Conservation (phyloP, 2,888 invertebrate genomes). For the Oxytorus armatus region DNA sequence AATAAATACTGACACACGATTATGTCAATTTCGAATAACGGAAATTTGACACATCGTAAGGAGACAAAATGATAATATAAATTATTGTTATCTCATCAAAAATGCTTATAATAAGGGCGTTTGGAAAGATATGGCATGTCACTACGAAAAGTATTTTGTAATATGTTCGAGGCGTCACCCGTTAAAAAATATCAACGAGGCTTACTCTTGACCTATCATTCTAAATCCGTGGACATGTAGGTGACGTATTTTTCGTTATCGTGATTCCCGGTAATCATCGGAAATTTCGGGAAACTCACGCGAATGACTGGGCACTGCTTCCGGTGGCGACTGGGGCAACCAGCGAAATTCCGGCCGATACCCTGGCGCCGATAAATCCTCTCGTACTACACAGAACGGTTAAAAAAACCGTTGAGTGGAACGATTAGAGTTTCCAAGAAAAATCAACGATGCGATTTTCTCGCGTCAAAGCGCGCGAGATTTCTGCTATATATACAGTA, state of each 20-base stretch:
- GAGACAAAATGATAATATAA: too few species aligned
- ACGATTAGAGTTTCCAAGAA: slow-evolving; percentile 71
- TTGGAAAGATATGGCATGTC: too few species aligned
- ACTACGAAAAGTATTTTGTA: too few species aligned
- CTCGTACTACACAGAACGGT: slow-evolving; percentile 26
- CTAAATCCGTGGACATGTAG: background rate
- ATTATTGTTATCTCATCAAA: too few species aligned
- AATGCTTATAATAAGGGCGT: too few species aligned
- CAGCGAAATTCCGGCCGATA: slow-evolving; percentile 49
- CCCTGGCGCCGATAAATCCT: slow-evolving; percentile 45
- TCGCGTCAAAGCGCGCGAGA: slow-evolving; percentile 17
- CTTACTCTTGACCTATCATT: background rate
- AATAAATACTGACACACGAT: too few species aligned
- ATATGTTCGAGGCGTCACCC: too few species aligned
- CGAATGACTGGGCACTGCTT: slow-evolving; percentile 13
- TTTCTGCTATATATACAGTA: slow-evolving; percentile 9
- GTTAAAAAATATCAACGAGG: background rate
- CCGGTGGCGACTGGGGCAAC: slow-evolving; percentile 27
- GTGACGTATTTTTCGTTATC: slow-evolving; percentile 3
- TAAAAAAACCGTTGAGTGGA: slow-evolving; percentile 16
- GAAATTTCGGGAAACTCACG: background rate
- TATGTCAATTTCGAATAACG: too few species aligned
- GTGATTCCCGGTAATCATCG: background rate
- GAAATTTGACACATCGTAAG: too few species aligned
- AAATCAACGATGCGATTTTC: slow-evolving; percentile 65